These are phyloP conservation scores for Odocoileus virginianus DNA, from an alignment of 2,113 vertebrate species.

Conservation along the genomic window DNA sequence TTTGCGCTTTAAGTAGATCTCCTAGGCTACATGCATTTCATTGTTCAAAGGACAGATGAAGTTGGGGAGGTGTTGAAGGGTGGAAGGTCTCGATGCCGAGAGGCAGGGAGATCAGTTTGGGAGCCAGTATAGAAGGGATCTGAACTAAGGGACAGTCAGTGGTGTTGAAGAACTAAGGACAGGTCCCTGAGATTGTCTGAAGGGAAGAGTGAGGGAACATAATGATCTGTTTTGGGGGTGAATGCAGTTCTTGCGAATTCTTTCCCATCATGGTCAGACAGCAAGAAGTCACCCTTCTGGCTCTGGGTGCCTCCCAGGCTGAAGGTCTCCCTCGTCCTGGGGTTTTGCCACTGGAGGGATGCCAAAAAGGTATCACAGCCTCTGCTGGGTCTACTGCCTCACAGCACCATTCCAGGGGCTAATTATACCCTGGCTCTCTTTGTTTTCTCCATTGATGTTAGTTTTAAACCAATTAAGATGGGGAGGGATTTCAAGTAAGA, in stretches of 20 bases:
- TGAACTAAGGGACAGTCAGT: neutral
- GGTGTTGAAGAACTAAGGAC: neutral
- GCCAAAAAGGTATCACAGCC: neutral
- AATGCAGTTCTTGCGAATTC: neutral
- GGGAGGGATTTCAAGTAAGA: conserved; percentile 5
- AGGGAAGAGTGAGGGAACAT: neutral
- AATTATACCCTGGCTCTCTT: neutral
- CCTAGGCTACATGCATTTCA: neutral
- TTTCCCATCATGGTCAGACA: neutral
- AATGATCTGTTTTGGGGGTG: neutral
- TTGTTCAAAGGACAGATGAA: neutral
- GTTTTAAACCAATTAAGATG: conserved; percentile 26
- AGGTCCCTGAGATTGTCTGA: neutral
- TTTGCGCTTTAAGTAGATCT: neutral
- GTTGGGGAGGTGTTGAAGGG: neutral
- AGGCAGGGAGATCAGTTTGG: neutral
- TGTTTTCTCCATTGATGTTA: neutral
- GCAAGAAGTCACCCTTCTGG: neutral
- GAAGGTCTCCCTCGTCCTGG: too few species aligned
- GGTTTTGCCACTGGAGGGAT: neutral
- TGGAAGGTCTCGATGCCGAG: neutral
- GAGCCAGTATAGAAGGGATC: neutral
- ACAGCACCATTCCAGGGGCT: neutral
- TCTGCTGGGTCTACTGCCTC: neutral
- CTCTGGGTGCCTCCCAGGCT: neutral